Evolutionary conservation across 2,113 vertebrate species (phyloP), one percentile per base, ranked within the genome.

Genomic region (Triplophysa siluroides): DNA sequence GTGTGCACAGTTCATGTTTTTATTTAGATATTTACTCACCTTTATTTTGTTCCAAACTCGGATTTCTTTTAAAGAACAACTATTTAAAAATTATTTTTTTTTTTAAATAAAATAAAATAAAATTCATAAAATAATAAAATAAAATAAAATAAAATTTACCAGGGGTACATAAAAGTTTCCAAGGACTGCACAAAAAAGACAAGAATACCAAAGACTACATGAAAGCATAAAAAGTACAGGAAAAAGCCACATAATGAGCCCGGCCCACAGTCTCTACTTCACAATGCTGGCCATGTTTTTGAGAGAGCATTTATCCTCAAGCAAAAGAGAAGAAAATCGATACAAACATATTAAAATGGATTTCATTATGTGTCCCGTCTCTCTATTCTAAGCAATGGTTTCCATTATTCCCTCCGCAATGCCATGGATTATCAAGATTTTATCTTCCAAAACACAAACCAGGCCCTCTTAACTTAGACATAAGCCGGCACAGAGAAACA

Each of bases 381-480:
- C 56, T 54, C 56, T 1, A 43, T 41, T 77, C 69, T 47, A 33
- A 33, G 12, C 75, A 52, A 75, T 45, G 58, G 50, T 23, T 41
- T 70, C 43, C 62, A 33, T 58, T 82, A 33, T 56, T 78, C 21
- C 3, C 14, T 11, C 33, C 10, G 29, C 29, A 29, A n/a, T 61
- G 62, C 16, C 63, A 33, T 16, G 18, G 29, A 66, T 78, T 47
- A 78, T 78, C 52, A 78, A 72, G 45, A 70, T 58, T 41, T 78
- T 60, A 78, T 54, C 41, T 63, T 23, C 9, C 33, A 10, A 47
- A 50, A 64, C 60, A 19, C 23, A 70, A 52, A 47, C 18, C 29
- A 43, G 67, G 19, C n/a, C 21, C 13, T 71, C 19, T 29, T 43
- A 5, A 33, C 50, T 56, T 38, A 72, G 21, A 38, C 72, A 47